These are phyloP conservation scores for Vultur gryphus DNA, from an alignment of 2,797 vertebrate genomes.

Conservation along the genomic window DNA sequence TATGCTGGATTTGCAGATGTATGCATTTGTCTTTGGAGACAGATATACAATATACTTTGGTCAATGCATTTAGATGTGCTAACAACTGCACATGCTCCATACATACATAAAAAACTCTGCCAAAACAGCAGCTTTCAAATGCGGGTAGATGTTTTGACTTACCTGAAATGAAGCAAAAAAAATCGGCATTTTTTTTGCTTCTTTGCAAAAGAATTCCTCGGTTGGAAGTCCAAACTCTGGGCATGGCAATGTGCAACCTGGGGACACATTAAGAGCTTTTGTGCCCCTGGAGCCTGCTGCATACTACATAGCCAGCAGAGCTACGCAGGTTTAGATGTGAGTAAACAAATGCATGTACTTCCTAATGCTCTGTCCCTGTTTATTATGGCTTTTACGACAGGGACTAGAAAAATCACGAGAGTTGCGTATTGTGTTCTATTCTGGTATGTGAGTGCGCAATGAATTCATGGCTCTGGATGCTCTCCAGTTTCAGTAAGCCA, in stretches of 20 bases:
- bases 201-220: not conserved
- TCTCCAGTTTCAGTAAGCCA: not conserved
- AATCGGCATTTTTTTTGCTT: not conserved
- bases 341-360: not conserved
- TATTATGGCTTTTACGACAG: not conserved
- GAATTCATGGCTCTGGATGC: not conserved
- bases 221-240: not conserved
- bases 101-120: not conserved
- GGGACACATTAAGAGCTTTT: not conserved
- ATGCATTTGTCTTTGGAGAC: not conserved
- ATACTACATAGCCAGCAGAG: not conserved
- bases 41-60: not conserved
- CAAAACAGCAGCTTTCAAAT: not conserved
- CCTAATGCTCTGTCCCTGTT: not conserved
- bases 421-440: not conserved
- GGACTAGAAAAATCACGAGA: not conserved
- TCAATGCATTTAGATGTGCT: not conserved
- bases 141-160: not conserved
- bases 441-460: not conserved
- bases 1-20: constrained; percentile 14
- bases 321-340: not conserved
- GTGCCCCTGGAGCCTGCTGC: not conserved
- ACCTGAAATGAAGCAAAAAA: not conserved
- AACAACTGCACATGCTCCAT: not conserved
- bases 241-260: not conserved